Percentiles rank a stretch among this genome's conserved stretches.
phyloP scores from a whole-genome alignment of 92 coral and sea anemone species.

The Epizoanthus scotinus region DNA sequence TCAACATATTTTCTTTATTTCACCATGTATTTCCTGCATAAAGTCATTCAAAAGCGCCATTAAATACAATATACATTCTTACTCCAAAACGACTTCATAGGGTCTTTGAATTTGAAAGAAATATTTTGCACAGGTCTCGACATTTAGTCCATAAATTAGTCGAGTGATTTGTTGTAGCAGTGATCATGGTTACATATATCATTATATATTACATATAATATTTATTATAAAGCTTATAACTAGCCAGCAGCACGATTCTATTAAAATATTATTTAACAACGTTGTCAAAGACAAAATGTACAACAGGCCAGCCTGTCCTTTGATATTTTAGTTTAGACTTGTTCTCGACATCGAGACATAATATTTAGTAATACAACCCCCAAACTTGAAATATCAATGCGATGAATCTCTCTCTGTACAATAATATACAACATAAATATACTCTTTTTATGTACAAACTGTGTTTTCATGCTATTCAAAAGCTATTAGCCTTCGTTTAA shows the following conservation, averaged over 20 bases:
- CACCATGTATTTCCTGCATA: too few relatives aligned
- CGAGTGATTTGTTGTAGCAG: background rate
- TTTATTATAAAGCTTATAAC: slow-evolving; percentile 5
- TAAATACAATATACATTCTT: too few relatives aligned
- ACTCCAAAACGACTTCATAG: too few relatives aligned
- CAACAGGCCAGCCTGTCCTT: slow-evolving; percentile 41
- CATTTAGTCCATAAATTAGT: too few relatives aligned
- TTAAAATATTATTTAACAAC: slow-evolving; percentile 16
- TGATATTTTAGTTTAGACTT: slow-evolving; percentile 9
- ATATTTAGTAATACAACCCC: background rate
- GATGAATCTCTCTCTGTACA: background rate
- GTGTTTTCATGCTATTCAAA: background rate
- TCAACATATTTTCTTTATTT: too few relatives aligned
- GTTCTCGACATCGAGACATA: background rate
- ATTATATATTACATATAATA: background rate
- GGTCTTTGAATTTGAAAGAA: background rate
- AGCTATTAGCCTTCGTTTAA: slow-evolving; percentile 23
- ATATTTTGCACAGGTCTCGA: too few relatives aligned
- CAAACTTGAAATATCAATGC: background rate
- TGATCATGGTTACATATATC: too few relatives aligned
- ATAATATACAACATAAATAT: slow-evolving; percentile 34
- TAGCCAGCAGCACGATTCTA: slow-evolving; percentile 1
- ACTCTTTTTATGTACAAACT: slow-evolving; percentile 26
- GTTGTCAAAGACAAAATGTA: background rate
- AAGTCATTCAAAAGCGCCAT: too few relatives aligned